Base-by-base conservation (phyloP, 1,140 invertebrate species). In the Drosophila biarmipes region DNA sequence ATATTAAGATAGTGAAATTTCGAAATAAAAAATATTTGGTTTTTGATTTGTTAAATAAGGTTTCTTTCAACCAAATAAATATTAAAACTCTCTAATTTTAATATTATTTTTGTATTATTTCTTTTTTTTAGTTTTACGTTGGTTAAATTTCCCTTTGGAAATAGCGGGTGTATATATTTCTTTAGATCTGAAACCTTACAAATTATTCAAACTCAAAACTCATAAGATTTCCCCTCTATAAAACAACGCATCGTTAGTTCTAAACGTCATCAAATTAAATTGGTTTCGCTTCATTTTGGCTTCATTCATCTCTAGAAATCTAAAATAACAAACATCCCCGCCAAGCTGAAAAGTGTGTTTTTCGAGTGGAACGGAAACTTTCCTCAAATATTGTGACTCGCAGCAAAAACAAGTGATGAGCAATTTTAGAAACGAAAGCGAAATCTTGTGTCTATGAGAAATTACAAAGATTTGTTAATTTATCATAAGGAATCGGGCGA, bases 401-500 rank as follows among this genome's bases (percentile, higher is more conserved):
- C 42, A 61, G 6, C 15, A 11, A 46, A 56, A 57, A 51, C 19
- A 53, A 69, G 55, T 49, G 34, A 48, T 49, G 52, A 29, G 57
- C 31, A 24, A 58, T 40, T 43, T 21, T 51, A 34, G 2, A 67
- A 69, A 69, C 42, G 59, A 85, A 85, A 85, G 58, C 67, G 58
- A 84, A 80, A 76, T 61, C 61, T 56, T 52, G 37, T 66, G 46
- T 46, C n/a, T 37, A 43, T 82, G 78, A 86, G 42, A 87, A 78
- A 87, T 87, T 82, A 62, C 66, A 82, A n/a, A 62, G 61, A 73
- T 73, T 67, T 69, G 58, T 68, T 73, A 75, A 86, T 82, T 75
- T 68, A 78, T 87, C 82, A 73, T 81, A 46, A 55, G 56, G 38
- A 59, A 76, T 54, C 73, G 54, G 45, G 31, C 52, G 40, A 87